These are phyloP conservation scores for Zaprionus ghesquierei DNA, from an alignment of 1,140 invertebrate genomes.

Conservation along the genomic window DNA sequence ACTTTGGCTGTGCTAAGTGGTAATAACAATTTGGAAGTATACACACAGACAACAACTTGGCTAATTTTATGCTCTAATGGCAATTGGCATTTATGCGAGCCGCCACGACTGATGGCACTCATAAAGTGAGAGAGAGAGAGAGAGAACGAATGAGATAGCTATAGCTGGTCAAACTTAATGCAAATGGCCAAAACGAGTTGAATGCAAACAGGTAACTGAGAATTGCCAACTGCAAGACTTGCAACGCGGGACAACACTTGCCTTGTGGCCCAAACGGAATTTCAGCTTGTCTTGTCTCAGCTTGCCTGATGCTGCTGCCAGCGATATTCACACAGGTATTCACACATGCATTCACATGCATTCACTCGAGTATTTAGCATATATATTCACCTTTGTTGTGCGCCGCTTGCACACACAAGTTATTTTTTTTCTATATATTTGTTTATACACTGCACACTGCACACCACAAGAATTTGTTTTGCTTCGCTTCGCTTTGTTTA, in stretches of 20 bases:
- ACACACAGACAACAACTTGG: no score
- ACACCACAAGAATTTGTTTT: conserved; percentile 13
- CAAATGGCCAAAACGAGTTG: conserved; percentile 35
- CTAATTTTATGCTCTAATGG: conserved; percentile 41
- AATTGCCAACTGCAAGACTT: not conserved
- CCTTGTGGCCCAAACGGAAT: conserved; percentile 25
- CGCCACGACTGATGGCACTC: conserved; percentile 7
- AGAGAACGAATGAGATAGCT: not conserved
- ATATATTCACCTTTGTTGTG: conserved; percentile 12
- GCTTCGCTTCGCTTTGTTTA: conserved; percentile 9
- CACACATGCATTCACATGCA: not conserved
- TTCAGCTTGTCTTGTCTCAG: conserved; percentile 42
- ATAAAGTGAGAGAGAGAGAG: conserved; percentile 9
- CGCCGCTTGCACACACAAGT: not conserved
- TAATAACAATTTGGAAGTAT: conserved; percentile 70
- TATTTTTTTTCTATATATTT: not conserved
- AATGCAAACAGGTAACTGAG: conserved; percentile 46
- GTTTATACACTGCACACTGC: conserved; percentile 35
- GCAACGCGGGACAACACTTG: conserved; percentile 25
- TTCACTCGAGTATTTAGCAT: not conserved
- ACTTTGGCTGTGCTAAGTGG: conserved; percentile 54
- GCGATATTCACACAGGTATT: no score
- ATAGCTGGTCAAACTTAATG: conserved; percentile 38
- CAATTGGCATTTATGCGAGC: conserved; percentile 45
- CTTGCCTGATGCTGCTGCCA: no score